Base-by-base conservation (phyloP, 2,888 invertebrate species). In the Euproctis similis region DNA sequence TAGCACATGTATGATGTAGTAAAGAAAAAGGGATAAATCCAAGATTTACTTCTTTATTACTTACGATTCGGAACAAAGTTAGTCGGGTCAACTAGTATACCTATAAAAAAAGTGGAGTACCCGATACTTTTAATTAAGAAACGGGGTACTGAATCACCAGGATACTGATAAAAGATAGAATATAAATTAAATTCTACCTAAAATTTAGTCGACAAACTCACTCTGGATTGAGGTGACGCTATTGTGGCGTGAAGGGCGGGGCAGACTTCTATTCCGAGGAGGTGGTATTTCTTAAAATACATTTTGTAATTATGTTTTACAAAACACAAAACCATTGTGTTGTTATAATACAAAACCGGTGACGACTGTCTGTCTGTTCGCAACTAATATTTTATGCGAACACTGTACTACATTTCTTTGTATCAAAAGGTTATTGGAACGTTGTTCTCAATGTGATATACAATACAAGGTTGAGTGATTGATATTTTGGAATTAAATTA, bases 371-470 rank as follows among this genome's bases (percentile, higher is more conserved):
- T n/a, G n/a, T n/a, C n/a, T n/a, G 68, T 70, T 65, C 57, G 57
- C 58, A 50, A 54, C 56, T 68, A 71, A 69, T 69, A 62, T 66
- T 65, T 66, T 53, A 50, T 46, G 43, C 47, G 53, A 60, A 56
- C 55, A 53, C 56, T 58, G 62, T 62, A 66, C 68, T 53, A 67
- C 65, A 69, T 68, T 71, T 70, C 60, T 62, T 64, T 66, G 59
- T 59, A 61, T 60, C 59, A 59, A 77, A 81, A 82, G 80, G 80
- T 80, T 73, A 78, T 68, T 69, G 62, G 74, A 77, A 78, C 72
- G 72, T 74, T 62, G 72, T 69, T 70, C n/a, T 63, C 52, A 52
- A 53, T 61, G 56, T 56, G 57, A n/a, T n/a, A n/a, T 64, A 53
- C 49, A 53, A 49, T 48, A 43, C 78, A 80, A 80, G 81, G 78